Base-by-base conservation (phyloP, 2,113 vertebrate genomes). In the Tetraodon nigroviridis region DNA sequence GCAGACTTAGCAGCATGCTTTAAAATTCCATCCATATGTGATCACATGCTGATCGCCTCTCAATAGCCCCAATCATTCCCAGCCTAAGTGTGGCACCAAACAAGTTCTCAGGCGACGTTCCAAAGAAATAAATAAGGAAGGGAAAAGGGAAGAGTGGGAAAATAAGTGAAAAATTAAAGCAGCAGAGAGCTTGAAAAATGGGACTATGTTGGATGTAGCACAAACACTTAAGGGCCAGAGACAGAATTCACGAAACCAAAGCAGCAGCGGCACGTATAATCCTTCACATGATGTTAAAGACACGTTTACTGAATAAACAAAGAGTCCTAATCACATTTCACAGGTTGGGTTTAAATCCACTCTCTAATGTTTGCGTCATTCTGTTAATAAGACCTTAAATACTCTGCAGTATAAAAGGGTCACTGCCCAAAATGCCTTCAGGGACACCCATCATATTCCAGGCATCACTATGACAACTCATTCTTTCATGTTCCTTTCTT, bases 381-480 rank as follows among this genome's bases (percentile, higher is more conserved):
- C 81, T 67, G 63, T 27, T 27, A 27, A 27, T 56, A 11, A 41
- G 42, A 46, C 63, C 71, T 82, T 82, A 51, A 63, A 49, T 42
- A 55, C 41, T 59, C 48, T 60, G 55, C 55, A 71, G 81, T 76
- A 68, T 65, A 67, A 75, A 73, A n/a, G 67, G 66, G 79, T 54
- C 69, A 79, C 68, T 78, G 77, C 54, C 66, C 83, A 82, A 37
- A 86, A 89, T 76, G 73, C 69, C 74, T 85, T 86, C 66, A 72
- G 76, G 66, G 74, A 85, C 61, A 64, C 67, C 82, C 81, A 37
- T 37, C 80, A 86, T 87, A 89, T 89, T 89, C 79, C 84, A 80
- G 71, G 80, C 83, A 90, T 89, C 83, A 83, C 88, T 82, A 88
- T 89, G 90, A 90, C 89, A 90, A 90, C 88, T 89, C 80, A 32